Conservation (phyloP, 2,797 vertebrate genomes). For the Betta splendens region DNA sequence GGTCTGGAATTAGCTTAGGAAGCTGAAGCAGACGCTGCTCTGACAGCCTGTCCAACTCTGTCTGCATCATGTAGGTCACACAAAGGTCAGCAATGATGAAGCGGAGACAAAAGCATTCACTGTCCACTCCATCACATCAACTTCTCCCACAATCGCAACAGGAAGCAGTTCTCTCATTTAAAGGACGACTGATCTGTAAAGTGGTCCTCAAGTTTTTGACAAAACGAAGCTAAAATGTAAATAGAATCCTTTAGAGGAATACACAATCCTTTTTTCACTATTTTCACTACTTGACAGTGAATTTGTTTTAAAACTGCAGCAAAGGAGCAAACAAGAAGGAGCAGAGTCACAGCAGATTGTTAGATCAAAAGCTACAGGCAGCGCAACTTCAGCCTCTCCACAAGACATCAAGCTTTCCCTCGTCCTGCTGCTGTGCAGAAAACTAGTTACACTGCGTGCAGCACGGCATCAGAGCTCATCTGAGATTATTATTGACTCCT, state of each 20-base stretch:
- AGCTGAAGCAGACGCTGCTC: background rate
- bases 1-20: constrained; percentile 16
- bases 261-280: no score
- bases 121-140: background rate
- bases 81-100: constrained; percentile 40
- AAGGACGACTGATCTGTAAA: no score
- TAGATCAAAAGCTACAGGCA: constrained; percentile 2
- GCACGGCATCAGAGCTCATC: background rate
- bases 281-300: background rate
- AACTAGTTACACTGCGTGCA: background rate
- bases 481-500: background rate
- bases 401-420: background rate
- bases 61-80: constrained; percentile 6
- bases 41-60: constrained; percentile 23
- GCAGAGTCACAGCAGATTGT: background rate
- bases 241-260: no score
- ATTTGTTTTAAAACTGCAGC: background rate
- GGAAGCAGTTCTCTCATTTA: no score
- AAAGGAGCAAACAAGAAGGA: background rate
- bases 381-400: background rate
- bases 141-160: no score
- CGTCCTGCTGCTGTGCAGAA: background rate
- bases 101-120: constrained; percentile 18
- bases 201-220: no score
- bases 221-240: no score